These are phyloP conservation scores for Lymantria monacha DNA, from an alignment of 2,888 invertebrate species.

Conservation along the genomic window DNA sequence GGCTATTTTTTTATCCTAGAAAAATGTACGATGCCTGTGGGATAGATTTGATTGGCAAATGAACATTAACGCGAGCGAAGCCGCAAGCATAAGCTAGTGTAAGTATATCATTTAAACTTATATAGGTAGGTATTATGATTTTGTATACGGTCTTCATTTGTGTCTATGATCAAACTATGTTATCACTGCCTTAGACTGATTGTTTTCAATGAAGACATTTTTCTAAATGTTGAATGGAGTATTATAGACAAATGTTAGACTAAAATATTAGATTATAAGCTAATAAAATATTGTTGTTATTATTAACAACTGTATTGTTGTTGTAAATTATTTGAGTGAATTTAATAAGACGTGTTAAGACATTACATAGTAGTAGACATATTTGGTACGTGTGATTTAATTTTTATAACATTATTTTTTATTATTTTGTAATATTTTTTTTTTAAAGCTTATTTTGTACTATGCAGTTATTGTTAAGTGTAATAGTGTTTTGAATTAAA, in stretches of 20 bases:
- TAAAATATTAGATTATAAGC: constrained; percentile 55
- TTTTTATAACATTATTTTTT: constrained; percentile 55
- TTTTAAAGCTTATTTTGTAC: constrained; percentile 47
- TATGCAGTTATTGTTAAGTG: constrained; percentile 47
- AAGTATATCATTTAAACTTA: no score
- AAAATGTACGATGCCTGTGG: no score
- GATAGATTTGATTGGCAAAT: no score
- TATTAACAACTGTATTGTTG: constrained; percentile 68
- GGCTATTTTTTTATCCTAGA: no score
- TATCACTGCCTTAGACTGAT: constrained; percentile 79
- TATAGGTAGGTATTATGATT: constrained; percentile 3
- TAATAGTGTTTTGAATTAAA: constrained; percentile 47
- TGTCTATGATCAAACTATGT: constrained; percentile 57
- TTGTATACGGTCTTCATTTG: constrained; percentile 27
- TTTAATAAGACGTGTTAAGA: constrained; percentile 65
- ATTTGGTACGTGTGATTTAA: constrained; percentile 65
- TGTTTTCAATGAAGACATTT: constrained; percentile 66
- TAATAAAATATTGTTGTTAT: constrained; percentile 68
- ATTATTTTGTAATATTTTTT: constrained; percentile 44
- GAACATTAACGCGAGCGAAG: no score
- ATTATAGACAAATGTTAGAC: constrained; percentile 62
- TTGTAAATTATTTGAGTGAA: constrained; percentile 77
- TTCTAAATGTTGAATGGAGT: constrained; percentile 64
- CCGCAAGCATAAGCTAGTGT: no score
- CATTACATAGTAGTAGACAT: constrained; percentile 53